Percentiles rank a stretch among this genome's conserved stretches.
These are phyloP conservation scores for Drosophila conformis DNA, from an alignment of 2,888 invertebrate genomes.

Conservation along the genomic window DNA sequence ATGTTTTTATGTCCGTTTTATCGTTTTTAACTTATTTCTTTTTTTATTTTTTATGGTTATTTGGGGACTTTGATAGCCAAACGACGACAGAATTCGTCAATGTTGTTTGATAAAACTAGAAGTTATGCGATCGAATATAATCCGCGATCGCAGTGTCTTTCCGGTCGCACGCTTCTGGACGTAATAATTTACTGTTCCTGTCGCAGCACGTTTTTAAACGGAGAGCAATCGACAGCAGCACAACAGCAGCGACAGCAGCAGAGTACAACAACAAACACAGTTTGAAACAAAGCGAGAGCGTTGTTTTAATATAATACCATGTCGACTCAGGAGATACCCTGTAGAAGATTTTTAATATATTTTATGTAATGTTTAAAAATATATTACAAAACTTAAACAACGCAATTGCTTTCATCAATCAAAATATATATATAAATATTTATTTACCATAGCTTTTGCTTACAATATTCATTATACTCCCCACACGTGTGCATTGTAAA, in stretches of 20 bases:
- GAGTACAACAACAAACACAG: slow-evolving; percentile 24
- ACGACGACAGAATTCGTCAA: slow-evolving; percentile 31
- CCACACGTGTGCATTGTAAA: neutral
- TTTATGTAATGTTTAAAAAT: neutral
- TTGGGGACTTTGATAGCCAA: slow-evolving; percentile 62
- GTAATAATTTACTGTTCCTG: slow-evolving; percentile 84
- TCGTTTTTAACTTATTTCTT: slow-evolving; percentile 34
- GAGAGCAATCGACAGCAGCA: slow-evolving; percentile 54
- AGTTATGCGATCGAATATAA: slow-evolving; percentile 44
- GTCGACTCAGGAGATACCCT: slow-evolving; percentile 30
- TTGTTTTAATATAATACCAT: neutral
- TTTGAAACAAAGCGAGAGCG: slow-evolving; percentile 34
- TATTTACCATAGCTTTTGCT: neutral
- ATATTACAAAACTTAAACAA: neutral
- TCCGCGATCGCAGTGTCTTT: slow-evolving; percentile 43
- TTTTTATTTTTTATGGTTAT: slow-evolving; percentile 33
- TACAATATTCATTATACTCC: neutral
- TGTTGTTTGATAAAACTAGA: slow-evolving; percentile 60
- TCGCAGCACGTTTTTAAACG: slow-evolving; percentile 84
- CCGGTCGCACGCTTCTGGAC: slow-evolving; percentile 82
- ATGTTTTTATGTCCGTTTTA: slow-evolving; percentile 29
- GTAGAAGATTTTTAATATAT: neutral
- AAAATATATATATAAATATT: neutral
- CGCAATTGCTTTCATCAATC: neutral
- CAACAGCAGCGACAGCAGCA: slow-evolving; percentile 20